phyloP scores from a whole-genome alignment of 1,140 invertebrate species.

The Idris sp. region DNA sequence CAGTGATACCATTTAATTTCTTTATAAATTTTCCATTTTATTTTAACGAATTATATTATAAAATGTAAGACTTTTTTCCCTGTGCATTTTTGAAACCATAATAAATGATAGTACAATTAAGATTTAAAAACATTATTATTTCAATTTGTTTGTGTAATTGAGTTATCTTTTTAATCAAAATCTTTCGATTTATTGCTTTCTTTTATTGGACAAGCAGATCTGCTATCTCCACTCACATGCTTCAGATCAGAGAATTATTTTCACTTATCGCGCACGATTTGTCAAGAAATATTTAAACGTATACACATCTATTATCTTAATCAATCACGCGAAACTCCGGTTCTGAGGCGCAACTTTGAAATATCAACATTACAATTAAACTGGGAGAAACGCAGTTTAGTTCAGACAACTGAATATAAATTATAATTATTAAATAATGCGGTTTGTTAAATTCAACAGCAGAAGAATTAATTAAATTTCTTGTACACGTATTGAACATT shows the following conservation, averaged over 20 bases:
- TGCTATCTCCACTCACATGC: conserved; percentile 28
- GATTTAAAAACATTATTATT: too few species aligned
- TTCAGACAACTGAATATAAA: too few species aligned
- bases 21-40: too few species aligned
- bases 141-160: too few species aligned
- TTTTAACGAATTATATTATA: too few species aligned
- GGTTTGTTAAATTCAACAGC: not conserved
- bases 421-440: not conserved
- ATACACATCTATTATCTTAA: conserved; percentile 31
- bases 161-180: conserved; percentile 32
- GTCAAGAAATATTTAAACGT: conserved; percentile 35
- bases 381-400: not conserved
- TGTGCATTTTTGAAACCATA: too few species aligned
- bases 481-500: too few species aligned
- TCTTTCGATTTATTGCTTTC: conserved; percentile 38
- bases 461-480: too few species aligned
- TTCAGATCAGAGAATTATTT: conserved; percentile 22
- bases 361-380: conserved; percentile 15
- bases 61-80: too few species aligned
- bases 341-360: conserved; percentile 12
- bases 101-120: too few species aligned
- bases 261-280: conserved; percentile 24
- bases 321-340: conserved; percentile 4
- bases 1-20: too few species aligned
- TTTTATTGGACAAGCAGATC: conserved; percentile 23